phyloP scores from a whole-genome alignment of 2,113 vertebrate species.

The Ivindomyrus marchei region DNA sequence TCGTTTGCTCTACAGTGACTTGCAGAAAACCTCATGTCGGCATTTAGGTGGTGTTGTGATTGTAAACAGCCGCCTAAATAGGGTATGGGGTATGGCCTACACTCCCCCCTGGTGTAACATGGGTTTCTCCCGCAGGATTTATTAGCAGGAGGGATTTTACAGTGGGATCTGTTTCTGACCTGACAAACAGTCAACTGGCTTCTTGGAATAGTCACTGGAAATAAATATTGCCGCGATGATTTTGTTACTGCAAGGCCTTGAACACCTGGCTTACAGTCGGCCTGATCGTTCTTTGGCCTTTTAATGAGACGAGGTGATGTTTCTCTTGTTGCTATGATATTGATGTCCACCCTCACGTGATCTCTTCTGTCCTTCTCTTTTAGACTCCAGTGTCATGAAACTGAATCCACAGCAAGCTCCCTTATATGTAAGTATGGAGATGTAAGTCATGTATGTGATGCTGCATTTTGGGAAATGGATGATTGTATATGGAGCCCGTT shows the following conservation, averaged over 20 bases:
- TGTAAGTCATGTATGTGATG: not conserved
- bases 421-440: conserved; percentile 85
- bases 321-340: not conserved
- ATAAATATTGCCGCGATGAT: not conserved
- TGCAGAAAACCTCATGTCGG: not conserved
- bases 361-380: conserved; percentile 51
- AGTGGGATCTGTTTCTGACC: not conserved
- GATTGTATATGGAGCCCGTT: not conserved
- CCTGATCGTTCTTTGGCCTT: not conserved
- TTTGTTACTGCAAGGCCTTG: not conserved
- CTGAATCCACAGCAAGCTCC: conserved; percentile 96
- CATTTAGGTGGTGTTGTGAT: not conserved
- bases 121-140: not conserved
- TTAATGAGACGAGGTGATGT: not conserved
- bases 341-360: not conserved
- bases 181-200: not conserved
- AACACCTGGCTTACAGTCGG: not conserved
- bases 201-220: not conserved
- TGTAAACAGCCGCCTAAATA: not conserved
- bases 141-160: not conserved
- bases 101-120: not conserved
- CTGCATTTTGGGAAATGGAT: not conserved
- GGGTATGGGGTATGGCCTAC: not conserved
- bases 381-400: conserved; percentile 96
- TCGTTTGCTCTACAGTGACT: not conserved